Evolutionary conservation across 2,797 vertebrate species (phyloP).

Genomic region (Tachyglossus aculeatus): DNA sequence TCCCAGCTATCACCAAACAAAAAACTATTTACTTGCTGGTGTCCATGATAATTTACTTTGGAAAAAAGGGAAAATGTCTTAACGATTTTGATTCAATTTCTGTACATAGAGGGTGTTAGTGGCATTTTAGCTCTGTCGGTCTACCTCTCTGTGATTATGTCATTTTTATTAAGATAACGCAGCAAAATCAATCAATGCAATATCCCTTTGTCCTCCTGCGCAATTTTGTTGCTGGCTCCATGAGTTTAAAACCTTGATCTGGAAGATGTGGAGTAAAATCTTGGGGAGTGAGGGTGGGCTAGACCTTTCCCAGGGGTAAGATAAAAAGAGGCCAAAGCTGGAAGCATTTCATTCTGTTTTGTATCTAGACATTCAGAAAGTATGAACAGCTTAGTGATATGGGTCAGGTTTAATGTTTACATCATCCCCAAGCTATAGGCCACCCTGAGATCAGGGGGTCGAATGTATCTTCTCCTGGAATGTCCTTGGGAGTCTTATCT

Average conservation of each 20-base stretch:
- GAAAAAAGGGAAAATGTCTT: conserved; percentile 29
- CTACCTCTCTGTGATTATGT: conserved; percentile 16
- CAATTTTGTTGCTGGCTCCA: neutral
- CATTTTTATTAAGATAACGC: too few species aligned
- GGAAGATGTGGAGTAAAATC: neutral
- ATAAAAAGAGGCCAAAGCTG: neutral
- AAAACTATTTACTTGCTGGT: conserved; percentile 6
- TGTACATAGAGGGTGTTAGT: too few species aligned
- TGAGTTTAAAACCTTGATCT: neutral
- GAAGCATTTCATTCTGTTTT: neutral
- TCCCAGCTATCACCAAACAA: neutral
- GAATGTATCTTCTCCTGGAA: too few species aligned
- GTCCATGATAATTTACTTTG: neutral
- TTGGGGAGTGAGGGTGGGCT: neutral
- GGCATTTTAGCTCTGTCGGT: conserved; percentile 38
- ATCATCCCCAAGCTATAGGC: too few species aligned
- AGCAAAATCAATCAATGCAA: too few species aligned
- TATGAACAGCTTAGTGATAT: neutral
- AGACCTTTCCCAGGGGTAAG: neutral
- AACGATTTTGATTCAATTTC: neutral
- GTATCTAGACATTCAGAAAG: neutral
- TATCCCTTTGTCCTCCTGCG: too few species aligned
- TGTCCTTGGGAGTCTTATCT: too few species aligned
- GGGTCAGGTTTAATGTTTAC: too few species aligned
- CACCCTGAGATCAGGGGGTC: too few species aligned